Conservation (phyloP, 2,888 invertebrate genomes). For the Drosophila paucipuncta region DNA sequence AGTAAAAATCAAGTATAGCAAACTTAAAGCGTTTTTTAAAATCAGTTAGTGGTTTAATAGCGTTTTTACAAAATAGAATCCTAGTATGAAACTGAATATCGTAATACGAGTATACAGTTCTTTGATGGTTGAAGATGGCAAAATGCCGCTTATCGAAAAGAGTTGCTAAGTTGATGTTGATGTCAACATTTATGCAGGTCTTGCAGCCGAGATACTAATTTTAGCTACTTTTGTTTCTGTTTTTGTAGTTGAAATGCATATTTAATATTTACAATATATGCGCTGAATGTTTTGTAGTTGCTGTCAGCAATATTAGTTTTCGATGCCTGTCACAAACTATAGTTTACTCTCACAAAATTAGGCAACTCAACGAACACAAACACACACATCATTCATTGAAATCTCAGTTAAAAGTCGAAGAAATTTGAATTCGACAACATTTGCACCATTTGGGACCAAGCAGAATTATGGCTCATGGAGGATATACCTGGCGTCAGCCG, state of each 20-base stretch:
- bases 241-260: not conserved
- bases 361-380: not conserved
- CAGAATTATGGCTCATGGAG: slow-evolving; percentile 13
- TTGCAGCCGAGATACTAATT: no score
- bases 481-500: slow-evolving; percentile 64
- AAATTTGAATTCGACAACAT: not conserved
- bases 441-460: not conserved
- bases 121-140: not conserved
- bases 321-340: not conserved
- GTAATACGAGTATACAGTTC: not conserved
- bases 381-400: not conserved
- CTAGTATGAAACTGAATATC: no score
- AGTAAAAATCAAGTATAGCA: not conserved
- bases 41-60: not conserved
- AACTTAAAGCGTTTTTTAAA: not conserved
- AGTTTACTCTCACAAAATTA: not conserved
- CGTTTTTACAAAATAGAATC: not conserved
- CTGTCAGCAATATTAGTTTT: not conserved
- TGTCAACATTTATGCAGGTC: not conserved
- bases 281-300: not conserved
- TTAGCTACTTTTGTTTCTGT: no score
- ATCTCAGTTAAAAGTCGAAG: slow-evolving; percentile 11
- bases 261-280: not conserved
- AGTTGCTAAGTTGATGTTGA: not conserved
- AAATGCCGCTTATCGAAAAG: not conserved